These are phyloP conservation scores for Oopsacas minuta DNA, from an alignment of 37 sponge, comb jelly and placozoan genomes.

Conservation along the genomic window DNA sequence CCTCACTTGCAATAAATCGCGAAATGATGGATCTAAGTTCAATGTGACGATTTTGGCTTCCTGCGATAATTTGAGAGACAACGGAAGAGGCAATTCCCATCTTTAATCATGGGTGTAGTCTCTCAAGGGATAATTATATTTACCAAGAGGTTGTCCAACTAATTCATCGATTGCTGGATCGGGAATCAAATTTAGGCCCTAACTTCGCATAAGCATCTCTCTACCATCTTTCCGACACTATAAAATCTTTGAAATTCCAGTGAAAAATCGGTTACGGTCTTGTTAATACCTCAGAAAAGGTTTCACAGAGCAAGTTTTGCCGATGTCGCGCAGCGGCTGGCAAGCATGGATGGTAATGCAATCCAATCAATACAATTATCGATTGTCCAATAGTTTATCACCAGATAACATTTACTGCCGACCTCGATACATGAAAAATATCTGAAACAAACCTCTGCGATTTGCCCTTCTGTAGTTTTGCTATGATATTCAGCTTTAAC, in stretches of 20 bases:
- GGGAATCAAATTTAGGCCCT: not conserved
- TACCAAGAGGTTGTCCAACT: not conserved
- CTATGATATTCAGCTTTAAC: slow-evolving; percentile 21
- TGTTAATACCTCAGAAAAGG: not conserved
- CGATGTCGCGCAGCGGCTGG: too few species aligned
- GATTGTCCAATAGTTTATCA: too few species aligned
- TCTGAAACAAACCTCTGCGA: slow-evolving; percentile 26
- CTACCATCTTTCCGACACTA: not conserved
- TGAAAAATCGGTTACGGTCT: not conserved
- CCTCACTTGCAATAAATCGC: not conserved
- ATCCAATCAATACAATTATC: too few species aligned
- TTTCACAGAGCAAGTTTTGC: not conserved
- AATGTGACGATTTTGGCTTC: not conserved
- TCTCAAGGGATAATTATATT: not conserved
- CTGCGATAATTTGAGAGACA: not conserved
- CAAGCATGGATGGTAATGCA: too few species aligned
- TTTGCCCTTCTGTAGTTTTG: slow-evolving; percentile 1
- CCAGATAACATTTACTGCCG: slow-evolving; percentile 31
- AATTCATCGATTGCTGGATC: not conserved
- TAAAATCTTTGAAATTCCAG: not conserved
- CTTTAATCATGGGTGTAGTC: too few species aligned
- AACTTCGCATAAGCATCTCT: not conserved
- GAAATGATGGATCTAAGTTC: not conserved
- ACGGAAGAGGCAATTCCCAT: not conserved
- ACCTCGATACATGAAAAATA: slow-evolving; percentile 18